Percentiles rank a stretch among this genome's conserved stretches.
Conservation (phyloP, 2,888 invertebrate genomes). For the Temnothorax rugatulus region DNA sequence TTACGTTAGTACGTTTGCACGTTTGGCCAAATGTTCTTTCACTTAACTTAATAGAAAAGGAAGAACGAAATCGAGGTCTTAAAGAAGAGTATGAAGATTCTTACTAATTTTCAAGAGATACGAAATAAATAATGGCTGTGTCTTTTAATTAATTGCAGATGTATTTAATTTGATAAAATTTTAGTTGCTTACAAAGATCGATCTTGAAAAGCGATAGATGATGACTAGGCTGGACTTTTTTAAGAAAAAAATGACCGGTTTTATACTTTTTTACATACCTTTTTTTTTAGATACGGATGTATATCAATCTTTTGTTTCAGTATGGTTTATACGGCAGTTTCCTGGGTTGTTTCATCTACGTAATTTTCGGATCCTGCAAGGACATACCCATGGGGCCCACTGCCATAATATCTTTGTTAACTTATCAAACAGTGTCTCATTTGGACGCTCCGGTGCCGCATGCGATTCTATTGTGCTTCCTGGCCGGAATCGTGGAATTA, state of each 20-base stretch:
- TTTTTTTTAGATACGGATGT: too few species aligned
- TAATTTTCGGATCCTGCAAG: slow-evolving; percentile 96
- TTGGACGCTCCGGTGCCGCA: slow-evolving; percentile 88
- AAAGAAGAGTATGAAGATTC: not conserved
- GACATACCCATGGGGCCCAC: slow-evolving; percentile 97
- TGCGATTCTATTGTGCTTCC: slow-evolving; percentile 92
- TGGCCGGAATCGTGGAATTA: slow-evolving; percentile 92
- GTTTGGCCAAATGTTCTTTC: not conserved
- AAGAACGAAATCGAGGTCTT: too few species aligned
- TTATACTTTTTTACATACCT: not conserved
- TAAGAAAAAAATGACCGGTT: not conserved
- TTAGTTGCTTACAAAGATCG: not conserved
- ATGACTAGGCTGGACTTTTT: not conserved
- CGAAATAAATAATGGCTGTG: not conserved
- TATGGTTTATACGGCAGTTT: slow-evolving; percentile 98
- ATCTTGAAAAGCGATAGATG: not conserved
- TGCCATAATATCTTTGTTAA: slow-evolving; percentile 95
- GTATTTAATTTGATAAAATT: not conserved
- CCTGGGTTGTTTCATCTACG: slow-evolving; percentile 96
- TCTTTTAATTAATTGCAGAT: not conserved
- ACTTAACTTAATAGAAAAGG: not conserved
- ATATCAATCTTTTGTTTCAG: slow-evolving; percentile 85
- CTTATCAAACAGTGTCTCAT: slow-evolving; percentile 92
- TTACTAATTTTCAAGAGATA: not conserved
- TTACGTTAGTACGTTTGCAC: not conserved